phyloP scores from a whole-genome alignment of 53 echinoderm and acorn worm species.

The Holothuria leucospilota region DNA sequence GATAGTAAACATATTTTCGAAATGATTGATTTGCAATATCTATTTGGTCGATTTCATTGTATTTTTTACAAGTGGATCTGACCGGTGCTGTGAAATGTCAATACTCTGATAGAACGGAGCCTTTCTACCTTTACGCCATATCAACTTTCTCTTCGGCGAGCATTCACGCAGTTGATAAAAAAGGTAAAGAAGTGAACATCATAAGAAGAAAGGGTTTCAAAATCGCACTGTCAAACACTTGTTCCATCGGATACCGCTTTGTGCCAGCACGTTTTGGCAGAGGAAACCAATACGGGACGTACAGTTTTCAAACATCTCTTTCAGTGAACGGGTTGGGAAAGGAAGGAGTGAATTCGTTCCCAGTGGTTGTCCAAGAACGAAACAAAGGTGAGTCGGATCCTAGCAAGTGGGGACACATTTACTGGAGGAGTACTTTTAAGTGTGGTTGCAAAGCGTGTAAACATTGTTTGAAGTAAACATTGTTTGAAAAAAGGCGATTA shows the following conservation, averaged over 20 bases:
- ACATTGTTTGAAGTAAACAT: too few species aligned
- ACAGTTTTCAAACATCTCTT: background rate
- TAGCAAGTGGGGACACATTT: too few species aligned
- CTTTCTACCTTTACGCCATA: background rate
- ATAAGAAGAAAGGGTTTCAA: background rate
- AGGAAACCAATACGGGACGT: slow-evolving; percentile 10
- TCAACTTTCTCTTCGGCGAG: background rate
- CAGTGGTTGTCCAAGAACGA: slow-evolving; percentile 18
- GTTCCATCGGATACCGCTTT: background rate
- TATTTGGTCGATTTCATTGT: background rate
- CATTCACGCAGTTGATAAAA: background rate
- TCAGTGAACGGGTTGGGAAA: background rate
- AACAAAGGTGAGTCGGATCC: background rate
- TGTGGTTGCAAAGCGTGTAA: too few species aligned
- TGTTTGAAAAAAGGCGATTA: too few species aligned
- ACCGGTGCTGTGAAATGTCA: slow-evolving; percentile 22
- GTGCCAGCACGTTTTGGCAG: background rate
- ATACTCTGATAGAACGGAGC: background rate
- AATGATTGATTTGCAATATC: background rate
- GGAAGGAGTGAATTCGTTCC: background rate
- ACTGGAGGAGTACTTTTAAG: too few species aligned
- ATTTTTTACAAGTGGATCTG: background rate
- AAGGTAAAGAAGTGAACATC: background rate
- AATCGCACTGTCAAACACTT: background rate
- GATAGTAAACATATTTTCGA: too few species aligned